Conservation (phyloP, 2,888 invertebrate genomes). For the Cyclophora punctaria region DNA sequence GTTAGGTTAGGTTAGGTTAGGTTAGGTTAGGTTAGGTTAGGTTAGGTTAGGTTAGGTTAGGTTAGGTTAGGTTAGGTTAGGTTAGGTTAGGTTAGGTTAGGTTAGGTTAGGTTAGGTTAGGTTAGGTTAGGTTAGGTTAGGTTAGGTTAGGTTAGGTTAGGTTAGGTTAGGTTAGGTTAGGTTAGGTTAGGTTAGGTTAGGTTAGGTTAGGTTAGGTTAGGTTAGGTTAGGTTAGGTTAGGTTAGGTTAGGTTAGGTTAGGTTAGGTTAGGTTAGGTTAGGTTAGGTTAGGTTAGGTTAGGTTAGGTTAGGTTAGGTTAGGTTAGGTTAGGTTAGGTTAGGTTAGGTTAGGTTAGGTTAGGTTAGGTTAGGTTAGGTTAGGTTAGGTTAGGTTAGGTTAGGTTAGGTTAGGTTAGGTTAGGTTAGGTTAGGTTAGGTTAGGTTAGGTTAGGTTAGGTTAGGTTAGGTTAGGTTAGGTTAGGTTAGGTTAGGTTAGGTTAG, state of each 20-base stretch:
- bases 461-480: conserved; percentile 10
- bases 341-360: conserved; percentile 1
- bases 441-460: conserved; percentile 10
- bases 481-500: conserved; percentile 13
- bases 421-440: conserved; percentile 6
- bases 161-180: conserved; percentile 14
- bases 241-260: conserved; percentile 3
- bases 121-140: conserved; percentile 14
- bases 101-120: conserved; percentile 11
- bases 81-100: conserved; percentile 9
- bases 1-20: conserved; percentile 3
- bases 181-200: conserved; percentile 15
- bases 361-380: conserved; percentile 1
- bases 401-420: conserved; percentile 2
- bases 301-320: conserved; percentile 1
- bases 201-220: conserved; percentile 10
- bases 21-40: conserved; percentile 8
- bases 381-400: conserved; percentile 1
- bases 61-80: conserved; percentile 10
- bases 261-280: conserved; percentile 1
- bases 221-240: conserved; percentile 14
- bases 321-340: conserved; percentile 1
- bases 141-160: conserved; percentile 15
- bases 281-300: conserved; percentile 1
- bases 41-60: conserved; percentile 9